Conservation (phyloP, 1,140 invertebrate genomes). For the Lasioglossum baleicum region DNA sequence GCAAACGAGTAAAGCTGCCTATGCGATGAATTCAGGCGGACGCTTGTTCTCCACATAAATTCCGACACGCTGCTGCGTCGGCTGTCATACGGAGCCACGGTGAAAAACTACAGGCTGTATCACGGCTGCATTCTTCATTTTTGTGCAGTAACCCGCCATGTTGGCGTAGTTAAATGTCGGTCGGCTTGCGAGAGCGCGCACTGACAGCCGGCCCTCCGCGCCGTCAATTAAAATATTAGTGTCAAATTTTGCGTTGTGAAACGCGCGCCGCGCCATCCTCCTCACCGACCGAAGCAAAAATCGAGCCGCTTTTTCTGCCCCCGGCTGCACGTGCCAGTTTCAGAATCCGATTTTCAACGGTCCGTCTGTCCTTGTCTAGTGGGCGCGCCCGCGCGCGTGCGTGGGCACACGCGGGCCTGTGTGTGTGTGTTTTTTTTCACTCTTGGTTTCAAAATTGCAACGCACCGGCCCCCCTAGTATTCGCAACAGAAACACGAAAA, state of each 20-base stretch:
- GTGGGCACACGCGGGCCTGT: no score
- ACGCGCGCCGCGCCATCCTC: not conserved
- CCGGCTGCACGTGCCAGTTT: not conserved
- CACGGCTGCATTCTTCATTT: constrained; percentile 63
- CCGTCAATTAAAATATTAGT: constrained; percentile 26
- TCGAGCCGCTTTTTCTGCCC: not conserved
- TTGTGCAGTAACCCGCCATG: constrained; percentile 38
- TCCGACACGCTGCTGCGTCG: constrained; percentile 65
- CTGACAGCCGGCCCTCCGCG: not conserved
- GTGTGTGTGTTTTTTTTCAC: no score
- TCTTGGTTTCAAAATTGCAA: not conserved
- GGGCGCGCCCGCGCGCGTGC: no score
- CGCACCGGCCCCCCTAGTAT: not conserved
- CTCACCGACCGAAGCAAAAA: not conserved
- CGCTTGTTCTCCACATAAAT: constrained; percentile 70
- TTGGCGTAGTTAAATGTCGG: constrained; percentile 46
- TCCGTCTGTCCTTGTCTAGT: no score
- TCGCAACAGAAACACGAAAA: not conserved
- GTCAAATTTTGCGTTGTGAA: not conserved
- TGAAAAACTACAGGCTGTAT: constrained; percentile 56
- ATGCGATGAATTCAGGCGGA: constrained; percentile 65
- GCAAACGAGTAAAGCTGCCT: constrained; percentile 42
- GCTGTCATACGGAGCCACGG: constrained; percentile 62
- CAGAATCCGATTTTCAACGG: not conserved
- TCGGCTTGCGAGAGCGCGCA: not conserved